Evolutionary conservation across 1,140 invertebrate genomes (phyloP), one percentile per base, ranked within the genome.

Genomic region (Oedothorax gibbosus): DNA sequence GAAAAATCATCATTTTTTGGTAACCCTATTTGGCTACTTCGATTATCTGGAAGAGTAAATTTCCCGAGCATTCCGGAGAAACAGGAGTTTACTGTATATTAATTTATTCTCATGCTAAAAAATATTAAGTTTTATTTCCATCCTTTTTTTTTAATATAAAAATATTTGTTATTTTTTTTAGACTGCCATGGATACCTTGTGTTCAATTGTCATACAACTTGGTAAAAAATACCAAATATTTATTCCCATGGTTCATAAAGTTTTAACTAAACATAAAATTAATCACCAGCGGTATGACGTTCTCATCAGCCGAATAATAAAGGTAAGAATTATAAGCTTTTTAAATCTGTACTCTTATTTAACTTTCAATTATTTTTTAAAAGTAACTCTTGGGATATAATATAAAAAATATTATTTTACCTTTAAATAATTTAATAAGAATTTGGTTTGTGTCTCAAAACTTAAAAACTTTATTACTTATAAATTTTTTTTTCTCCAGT

Each of bases 141-240:
- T 4, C 54, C 35, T 4, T 68, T 10, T 11, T 66, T 86, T 71
- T 71, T 71, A 51, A n/a, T 60, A 60, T 14, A 60, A 7, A 14
- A 7, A 60, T 60, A 60, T 60, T 35, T n/a, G n/a, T 78, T 72
- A 15, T 66, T 56, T 66, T 62, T 77, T 84, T 15, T 53, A 86
- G 56, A 86, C 93, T 8, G 96, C 96, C 0, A 97, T 99, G 96
- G 96, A 98, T 73, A 97, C 97, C 0, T 90, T 99, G 0, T 96
- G 96, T 88, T 93, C 96, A 0, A 89, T 99, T 60, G 94, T 98
- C 7, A 92, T 94, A 18, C 97, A 99, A 89, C 91, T 99, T 57
- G 96, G 96, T 0, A 93, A 94, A 66, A 98, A 97, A 88, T 99
- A 95, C 90, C 93, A 94, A 85, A 96, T 99, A 56, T 99, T 99